phyloP scores from a whole-genome alignment of 2,888 invertebrate species.

The Ormia ochracea region DNA sequence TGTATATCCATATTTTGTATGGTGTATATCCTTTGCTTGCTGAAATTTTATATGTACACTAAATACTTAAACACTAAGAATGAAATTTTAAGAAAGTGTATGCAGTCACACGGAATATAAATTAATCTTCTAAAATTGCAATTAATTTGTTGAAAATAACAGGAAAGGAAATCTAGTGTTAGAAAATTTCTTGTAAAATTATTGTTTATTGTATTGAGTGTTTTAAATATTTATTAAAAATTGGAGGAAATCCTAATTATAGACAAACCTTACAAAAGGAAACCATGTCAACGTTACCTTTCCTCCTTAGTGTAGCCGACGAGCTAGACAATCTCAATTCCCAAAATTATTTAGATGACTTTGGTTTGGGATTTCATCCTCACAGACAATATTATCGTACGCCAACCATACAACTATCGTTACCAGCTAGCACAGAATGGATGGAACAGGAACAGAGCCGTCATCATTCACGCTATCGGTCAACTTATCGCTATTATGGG shows the following conservation, averaged over 20 bases:
- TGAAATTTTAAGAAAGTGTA: constrained; percentile 10
- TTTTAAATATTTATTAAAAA: constrained; percentile 48
- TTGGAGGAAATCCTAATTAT: constrained; percentile 57
- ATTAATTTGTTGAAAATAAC: background rate
- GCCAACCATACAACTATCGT: constrained; percentile 74
- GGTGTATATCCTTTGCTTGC: constrained; percentile 13
- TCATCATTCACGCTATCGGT: constrained; percentile 67
- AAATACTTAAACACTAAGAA: background rate
- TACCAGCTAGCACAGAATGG: constrained; percentile 76
- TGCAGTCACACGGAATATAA: background rate
- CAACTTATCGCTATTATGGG: constrained; percentile 70
- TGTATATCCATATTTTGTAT: too few relatives aligned
- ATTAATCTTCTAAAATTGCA: background rate
- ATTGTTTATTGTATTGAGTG: constrained; percentile 6
- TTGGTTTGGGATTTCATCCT: constrained; percentile 76
- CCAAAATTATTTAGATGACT: constrained; percentile 75
- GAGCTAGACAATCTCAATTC: constrained; percentile 76
- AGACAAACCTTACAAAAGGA: constrained; percentile 61
- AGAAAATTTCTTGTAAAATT: constrained; percentile 2
- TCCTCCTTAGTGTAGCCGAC: constrained; percentile 75
- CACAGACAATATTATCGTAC: constrained; percentile 75
- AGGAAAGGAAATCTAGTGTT: background rate
- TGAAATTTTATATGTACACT: background rate
- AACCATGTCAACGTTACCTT: constrained; percentile 75
- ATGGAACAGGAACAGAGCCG: constrained; percentile 70